These are phyloP conservation scores for Herminia tarsipennalis DNA, from an alignment of 2,888 invertebrate species.

Conservation along the genomic window DNA sequence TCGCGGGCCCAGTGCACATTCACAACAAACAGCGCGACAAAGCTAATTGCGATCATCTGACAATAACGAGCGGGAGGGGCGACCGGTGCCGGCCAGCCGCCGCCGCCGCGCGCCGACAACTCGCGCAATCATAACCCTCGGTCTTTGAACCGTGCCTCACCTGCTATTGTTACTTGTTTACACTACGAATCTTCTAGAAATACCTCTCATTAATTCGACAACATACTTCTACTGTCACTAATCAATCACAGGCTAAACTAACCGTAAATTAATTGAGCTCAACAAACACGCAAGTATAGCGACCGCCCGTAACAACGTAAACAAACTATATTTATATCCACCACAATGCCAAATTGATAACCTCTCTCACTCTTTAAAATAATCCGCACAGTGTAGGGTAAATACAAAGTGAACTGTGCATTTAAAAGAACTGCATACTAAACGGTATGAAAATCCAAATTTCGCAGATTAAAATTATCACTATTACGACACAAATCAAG, in stretches of 20 bases:
- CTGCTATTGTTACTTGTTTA: constrained; percentile 58
- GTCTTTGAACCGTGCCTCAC: constrained; percentile 70
- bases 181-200: constrained; percentile 57
- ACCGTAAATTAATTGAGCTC: background rate
- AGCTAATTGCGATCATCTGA: constrained; percentile 49
- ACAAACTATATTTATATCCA: background rate
- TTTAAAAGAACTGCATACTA: no score
- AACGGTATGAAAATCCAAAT: no score
- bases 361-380: no score
- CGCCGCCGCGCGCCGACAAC: constrained; percentile 42
- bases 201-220: constrained; percentile 3
- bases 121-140: constrained; percentile 54
- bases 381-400: no score
- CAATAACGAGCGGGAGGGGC: constrained; percentile 37
- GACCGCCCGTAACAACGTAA: constrained; percentile 1
- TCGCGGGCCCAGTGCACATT: constrained; percentile 28
- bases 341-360: no score
- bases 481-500: no score
- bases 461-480: no score
- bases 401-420: no score
- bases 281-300: background rate
- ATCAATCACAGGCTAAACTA: background rate
- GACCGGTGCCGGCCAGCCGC: constrained; percentile 39
- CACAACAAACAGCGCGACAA: constrained; percentile 42
- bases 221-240: background rate